Conservation (phyloP, 2,888 invertebrate genomes). For the Calameuta filiformis region DNA sequence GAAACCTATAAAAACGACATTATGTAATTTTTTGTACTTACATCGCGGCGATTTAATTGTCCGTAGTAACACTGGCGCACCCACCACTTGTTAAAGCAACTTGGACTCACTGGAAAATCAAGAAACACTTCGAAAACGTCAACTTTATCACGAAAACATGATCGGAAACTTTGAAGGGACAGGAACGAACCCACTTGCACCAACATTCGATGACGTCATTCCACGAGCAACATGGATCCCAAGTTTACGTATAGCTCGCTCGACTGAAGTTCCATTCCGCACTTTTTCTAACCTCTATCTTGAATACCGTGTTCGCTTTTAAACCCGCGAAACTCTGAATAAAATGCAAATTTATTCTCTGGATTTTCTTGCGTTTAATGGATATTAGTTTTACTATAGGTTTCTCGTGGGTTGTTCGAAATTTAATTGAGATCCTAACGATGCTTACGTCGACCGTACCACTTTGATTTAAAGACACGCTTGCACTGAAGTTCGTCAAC, state of each 20-base stretch:
- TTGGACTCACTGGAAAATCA: slow-evolving; percentile 19
- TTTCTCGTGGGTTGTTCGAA: background rate
- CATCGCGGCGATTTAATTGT: slow-evolving; percentile 17
- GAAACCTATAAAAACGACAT: slow-evolving; percentile 24
- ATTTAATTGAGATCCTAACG: background rate
- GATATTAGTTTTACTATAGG: background rate
- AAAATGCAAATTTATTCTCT: background rate
- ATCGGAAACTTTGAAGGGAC: slow-evolving; percentile 35
- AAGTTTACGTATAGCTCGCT: background rate
- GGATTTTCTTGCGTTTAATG: background rate
- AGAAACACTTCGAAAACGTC: slow-evolving; percentile 31
- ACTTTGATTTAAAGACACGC: background rate
- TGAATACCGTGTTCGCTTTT: background rate
- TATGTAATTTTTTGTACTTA: slow-evolving; percentile 24
- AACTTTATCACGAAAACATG: slow-evolving; percentile 37
- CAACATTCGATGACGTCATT: slow-evolving; percentile 59
- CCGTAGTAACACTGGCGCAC: slow-evolving; percentile 16
- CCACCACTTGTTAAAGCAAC: slow-evolving; percentile 21
- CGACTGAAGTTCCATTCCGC: background rate
- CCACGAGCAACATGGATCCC: slow-evolving; percentile 47
- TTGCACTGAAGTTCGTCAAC: background rate
- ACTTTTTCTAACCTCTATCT: background rate
- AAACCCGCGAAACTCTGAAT: background rate
- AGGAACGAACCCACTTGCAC: slow-evolving; percentile 46
- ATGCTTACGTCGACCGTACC: background rate